Conservation (phyloP, 2,113 vertebrate species). For the Toxotes chatareus region DNA sequence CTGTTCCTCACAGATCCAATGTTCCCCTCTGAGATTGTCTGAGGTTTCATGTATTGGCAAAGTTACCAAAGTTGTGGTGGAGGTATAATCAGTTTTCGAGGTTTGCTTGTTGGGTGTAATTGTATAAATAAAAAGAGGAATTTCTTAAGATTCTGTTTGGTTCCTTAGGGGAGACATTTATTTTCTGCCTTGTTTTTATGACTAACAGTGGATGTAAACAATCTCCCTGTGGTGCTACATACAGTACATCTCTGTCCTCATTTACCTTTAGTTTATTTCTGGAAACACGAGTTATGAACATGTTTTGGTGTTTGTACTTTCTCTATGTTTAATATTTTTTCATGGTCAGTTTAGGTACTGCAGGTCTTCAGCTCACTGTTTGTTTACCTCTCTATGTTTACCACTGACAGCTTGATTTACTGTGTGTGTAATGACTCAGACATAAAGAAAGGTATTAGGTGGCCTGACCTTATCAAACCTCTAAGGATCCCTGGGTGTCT, state of each 20-base stretch:
- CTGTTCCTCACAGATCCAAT: slow-evolving; percentile 57
- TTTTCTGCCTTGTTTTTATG: background rate
- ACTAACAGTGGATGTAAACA: background rate
- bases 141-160: background rate
- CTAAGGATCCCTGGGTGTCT: background rate
- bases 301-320: background rate
- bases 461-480: slow-evolving; percentile 8
- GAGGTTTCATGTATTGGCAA: slow-evolving; percentile 22
- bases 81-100: slow-evolving; percentile 23
- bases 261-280: background rate
- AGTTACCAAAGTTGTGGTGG: slow-evolving; percentile 18
- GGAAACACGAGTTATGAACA: background rate
- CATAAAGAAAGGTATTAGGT: slow-evolving; percentile 24
- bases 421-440: slow-evolving; percentile 12
- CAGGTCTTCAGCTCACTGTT: slow-evolving; percentile 12
- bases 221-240: background rate
- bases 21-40: slow-evolving; percentile 37
- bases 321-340: background rate
- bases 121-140: background rate
- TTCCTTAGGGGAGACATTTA: background rate
- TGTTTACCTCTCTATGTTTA: slow-evolving; percentile 37
- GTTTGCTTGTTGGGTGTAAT: background rate
- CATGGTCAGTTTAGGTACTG: background rate
- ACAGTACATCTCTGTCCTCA: background rate
- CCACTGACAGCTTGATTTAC: slow-evolving; percentile 50